phyloP scores from a whole-genome alignment of 2,113 vertebrate genomes.

The Corythaeola cristata region DNA sequence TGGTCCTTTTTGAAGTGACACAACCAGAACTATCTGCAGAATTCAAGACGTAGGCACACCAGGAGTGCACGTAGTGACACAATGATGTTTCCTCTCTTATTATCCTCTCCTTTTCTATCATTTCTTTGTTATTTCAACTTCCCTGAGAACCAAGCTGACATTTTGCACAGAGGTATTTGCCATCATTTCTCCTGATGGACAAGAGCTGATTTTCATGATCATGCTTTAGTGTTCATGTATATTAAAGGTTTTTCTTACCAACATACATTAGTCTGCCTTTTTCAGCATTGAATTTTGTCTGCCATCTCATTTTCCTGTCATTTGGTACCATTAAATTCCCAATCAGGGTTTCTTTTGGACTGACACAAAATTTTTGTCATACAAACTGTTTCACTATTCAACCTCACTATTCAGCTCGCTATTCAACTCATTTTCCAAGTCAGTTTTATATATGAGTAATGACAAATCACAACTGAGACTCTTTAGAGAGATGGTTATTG shows the following conservation, averaged over 20 bases:
- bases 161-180: not conserved
- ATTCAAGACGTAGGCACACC: not conserved
- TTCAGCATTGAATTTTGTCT: not conserved
- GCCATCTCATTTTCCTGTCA: not conserved
- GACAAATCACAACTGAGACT: not conserved
- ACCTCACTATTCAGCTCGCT: not conserved
- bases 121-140: not conserved
- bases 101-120: not conserved
- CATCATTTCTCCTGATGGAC: not conserved
- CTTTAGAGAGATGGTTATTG: not conserved
- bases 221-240: not conserved
- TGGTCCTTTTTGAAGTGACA: not conserved
- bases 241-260: not conserved
- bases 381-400: not conserved
- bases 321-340: not conserved
- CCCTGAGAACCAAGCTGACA: not conserved
- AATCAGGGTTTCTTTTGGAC: not conserved
- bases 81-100: not conserved
- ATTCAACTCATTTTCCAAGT: not conserved
- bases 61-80: not conserved
- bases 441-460: not conserved
- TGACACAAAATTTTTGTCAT: not conserved
- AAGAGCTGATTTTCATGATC: not conserved
- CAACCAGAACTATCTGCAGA: not conserved
- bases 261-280: not conserved